Percentiles rank a stretch among this genome's conserved stretches.
These are phyloP conservation scores for Pheosia tremula DNA, from an alignment of 2,888 invertebrate genomes.

Conservation along the genomic window DNA sequence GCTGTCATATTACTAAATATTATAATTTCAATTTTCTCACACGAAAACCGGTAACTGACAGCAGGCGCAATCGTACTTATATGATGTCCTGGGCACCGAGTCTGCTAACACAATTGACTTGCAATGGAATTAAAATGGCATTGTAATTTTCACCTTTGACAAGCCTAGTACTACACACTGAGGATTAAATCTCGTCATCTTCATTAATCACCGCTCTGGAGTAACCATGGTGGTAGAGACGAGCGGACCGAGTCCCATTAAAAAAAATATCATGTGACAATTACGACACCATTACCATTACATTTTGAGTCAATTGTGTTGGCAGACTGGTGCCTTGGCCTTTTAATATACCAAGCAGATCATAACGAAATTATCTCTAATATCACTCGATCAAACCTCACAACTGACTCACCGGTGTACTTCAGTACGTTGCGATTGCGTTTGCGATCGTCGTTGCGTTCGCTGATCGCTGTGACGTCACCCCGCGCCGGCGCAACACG, in stretches of 20 bases:
- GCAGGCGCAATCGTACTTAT: neutral
- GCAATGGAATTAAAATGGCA: too few species aligned
- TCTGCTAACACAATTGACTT: too few species aligned
- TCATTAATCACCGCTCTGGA: too few species aligned
- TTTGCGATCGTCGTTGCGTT: slow-evolving; percentile 27
- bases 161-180: too few species aligned
- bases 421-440: slow-evolving; percentile 33
- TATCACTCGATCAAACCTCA: slow-evolving; percentile 41
- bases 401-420: slow-evolving; percentile 45
- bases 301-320: too few species aligned
- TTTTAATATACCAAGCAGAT: neutral
- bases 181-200: too few species aligned
- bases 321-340: too few species aligned
- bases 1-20: neutral
- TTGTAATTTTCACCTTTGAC: too few species aligned
- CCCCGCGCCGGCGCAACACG: slow-evolving; percentile 46
- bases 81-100: neutral
- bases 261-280: too few species aligned
- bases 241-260: too few species aligned
- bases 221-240: too few species aligned
- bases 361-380: slow-evolving; percentile 12
- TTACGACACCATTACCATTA: too few species aligned
- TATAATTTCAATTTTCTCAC: neutral
- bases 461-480: slow-evolving; percentile 46
- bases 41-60: neutral